Percentiles rank a stretch among this genome's conserved stretches.
Evolutionary conservation across 1,140 invertebrate species (phyloP).

Genomic region (Leptinotarsa texana): DNA sequence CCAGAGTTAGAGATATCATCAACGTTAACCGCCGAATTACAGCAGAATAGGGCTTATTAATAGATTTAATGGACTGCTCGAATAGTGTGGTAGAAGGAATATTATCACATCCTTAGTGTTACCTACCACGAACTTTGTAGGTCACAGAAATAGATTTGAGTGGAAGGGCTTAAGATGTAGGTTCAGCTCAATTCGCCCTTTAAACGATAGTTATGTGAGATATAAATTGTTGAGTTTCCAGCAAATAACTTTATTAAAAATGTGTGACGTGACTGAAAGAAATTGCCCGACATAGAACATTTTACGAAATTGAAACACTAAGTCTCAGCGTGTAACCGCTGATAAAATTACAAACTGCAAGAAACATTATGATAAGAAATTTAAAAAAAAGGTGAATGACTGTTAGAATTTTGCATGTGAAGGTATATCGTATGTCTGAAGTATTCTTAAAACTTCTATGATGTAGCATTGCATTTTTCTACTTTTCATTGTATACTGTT

Average conservation of each 20-base stretch:
- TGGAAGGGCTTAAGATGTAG: background rate
- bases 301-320: too few species aligned
- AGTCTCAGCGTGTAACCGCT: too few species aligned
- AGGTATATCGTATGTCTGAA: too few species aligned
- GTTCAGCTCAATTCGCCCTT: background rate
- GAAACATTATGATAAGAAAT: too few species aligned
- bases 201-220: background rate
- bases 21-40: background rate
- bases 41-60: background rate
- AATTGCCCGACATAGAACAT: too few species aligned
- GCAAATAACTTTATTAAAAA: background rate
- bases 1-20: slow-evolving; percentile 3
- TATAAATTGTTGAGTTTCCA: background rate
- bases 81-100: background rate
- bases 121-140: background rate
- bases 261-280: too few species aligned
- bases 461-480: too few species aligned
- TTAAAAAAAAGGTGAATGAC: too few species aligned
- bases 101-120: slow-evolving; percentile 3
- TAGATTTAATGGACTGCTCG: slow-evolving; percentile 8
- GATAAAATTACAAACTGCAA: too few species aligned
- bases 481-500: too few species aligned
- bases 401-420: too few species aligned
- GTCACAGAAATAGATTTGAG: background rate
- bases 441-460: too few species aligned